Conservation (phyloP, 2,113 vertebrate species). For the Amblyopsis rosae region DNA sequence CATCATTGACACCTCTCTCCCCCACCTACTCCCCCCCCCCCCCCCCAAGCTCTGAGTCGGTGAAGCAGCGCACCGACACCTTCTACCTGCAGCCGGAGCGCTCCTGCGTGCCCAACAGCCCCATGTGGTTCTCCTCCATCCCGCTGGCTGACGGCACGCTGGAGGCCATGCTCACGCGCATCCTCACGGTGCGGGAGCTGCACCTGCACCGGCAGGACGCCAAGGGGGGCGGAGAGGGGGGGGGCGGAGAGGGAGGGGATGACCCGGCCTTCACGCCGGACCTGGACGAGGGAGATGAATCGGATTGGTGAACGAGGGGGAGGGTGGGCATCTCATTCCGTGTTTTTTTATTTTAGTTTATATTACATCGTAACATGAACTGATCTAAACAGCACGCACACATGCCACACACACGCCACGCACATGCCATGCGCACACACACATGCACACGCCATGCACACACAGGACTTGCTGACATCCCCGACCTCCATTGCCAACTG, state of each 20-base stretch:
- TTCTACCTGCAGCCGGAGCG: constrained; percentile 97
- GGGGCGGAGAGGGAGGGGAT: accelerated
- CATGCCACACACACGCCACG: no score
- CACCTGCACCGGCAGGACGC: constrained; percentile 61
- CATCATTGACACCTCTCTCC: not conserved
- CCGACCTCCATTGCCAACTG: no score
- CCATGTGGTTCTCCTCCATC: constrained; percentile 93
- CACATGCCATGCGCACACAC: no score
- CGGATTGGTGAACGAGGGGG: constrained; percentile 40
- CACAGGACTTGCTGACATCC: no score
- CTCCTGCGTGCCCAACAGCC: constrained; percentile 94
- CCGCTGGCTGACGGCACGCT: constrained; percentile 87
- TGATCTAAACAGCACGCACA: no score
- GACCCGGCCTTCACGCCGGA: constrained; percentile 30
- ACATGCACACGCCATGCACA: no score
- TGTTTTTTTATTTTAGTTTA: no score
- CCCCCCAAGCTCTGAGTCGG: constrained; percentile 82
- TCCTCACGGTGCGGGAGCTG: constrained; percentile 92
- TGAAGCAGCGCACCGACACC: constrained; percentile 92
- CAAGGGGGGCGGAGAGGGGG: constrained; percentile 71
- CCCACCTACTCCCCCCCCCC: not conserved
- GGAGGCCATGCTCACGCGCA: constrained; percentile 94
- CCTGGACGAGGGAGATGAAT: constrained; percentile 36
- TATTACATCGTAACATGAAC: no score
- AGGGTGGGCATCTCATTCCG: no score